A percentile compares a stretch with the other conserved stretches of the same genome.
phyloP scores from a whole-genome alignment of 2,113 vertebrate genomes.

The Empidonax traillii region DNA sequence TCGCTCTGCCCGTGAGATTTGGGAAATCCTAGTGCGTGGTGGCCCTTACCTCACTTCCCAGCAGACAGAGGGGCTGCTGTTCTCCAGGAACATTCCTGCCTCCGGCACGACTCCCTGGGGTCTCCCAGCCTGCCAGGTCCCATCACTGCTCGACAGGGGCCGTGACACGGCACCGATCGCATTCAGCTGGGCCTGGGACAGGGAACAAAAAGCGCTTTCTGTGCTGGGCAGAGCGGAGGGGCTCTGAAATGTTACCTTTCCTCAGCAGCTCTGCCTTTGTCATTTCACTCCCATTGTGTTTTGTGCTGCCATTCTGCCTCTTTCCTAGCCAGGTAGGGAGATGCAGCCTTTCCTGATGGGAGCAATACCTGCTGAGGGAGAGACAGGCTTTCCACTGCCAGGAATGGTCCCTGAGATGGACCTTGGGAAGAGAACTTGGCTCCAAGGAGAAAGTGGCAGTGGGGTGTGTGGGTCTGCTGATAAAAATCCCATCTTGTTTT shows the following conservation, averaged over 20 bases:
- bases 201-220: conserved; percentile 73
- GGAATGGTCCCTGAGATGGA: neutral
- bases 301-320: conserved; percentile 56
- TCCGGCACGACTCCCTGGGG: conserved; percentile 66
- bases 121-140: conserved; percentile 64
- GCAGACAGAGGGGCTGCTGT: conserved; percentile 76
- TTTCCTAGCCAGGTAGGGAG: conserved; percentile 72
- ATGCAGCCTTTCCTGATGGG: neutral
- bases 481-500: neutral
- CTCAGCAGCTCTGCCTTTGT: conserved; percentile 63
- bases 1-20: conserved; percentile 37
- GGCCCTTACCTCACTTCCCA: conserved; percentile 55
- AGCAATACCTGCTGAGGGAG: neutral
- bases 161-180: conserved; percentile 54
- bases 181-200: neutral
- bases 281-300: conserved; percentile 54
- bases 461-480: neutral
- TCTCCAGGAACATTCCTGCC: conserved; percentile 69
- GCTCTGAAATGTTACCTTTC: conserved; percentile 74
- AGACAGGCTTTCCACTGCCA: neutral
- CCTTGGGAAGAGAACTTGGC: neutral
- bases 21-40: conserved; percentile 68
- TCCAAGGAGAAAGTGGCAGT: neutral
- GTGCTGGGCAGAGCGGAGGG: neutral
- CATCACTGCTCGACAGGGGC: conserved; percentile 61